Conservation (phyloP, 2,113 vertebrate genomes). For the Otis tarda region DNA sequence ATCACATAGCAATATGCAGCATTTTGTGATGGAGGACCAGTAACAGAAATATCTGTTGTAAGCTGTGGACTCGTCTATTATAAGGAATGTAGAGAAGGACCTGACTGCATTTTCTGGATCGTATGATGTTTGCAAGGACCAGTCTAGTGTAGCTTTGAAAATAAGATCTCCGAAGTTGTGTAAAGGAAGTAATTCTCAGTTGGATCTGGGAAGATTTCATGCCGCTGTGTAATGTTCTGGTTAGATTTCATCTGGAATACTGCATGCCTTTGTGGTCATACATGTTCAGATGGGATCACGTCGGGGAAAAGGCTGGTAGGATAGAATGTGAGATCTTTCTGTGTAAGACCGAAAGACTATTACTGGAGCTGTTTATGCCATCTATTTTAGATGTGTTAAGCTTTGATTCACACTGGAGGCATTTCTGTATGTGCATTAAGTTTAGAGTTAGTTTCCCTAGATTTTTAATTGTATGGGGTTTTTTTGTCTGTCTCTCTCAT, state of each 20-base stretch:
- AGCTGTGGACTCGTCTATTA: not conserved
- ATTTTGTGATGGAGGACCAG: not conserved
- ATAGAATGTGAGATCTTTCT: not conserved
- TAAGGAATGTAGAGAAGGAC: not conserved
- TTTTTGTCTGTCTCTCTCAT: not conserved
- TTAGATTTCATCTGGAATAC: not conserved
- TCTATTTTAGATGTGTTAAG: not conserved
- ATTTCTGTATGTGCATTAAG: not conserved
- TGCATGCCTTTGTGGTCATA: fast-evolving
- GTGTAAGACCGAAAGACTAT: not conserved
- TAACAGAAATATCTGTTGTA: not conserved
- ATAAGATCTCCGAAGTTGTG: not conserved
- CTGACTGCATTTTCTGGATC: not conserved
- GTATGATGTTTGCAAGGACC: not conserved
- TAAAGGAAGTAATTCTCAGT: not conserved
- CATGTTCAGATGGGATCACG: not conserved
- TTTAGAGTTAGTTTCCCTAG: not conserved
- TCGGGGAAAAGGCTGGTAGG: not conserved
- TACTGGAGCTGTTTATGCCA: not conserved
- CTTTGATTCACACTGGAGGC: not conserved
- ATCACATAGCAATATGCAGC: not conserved
- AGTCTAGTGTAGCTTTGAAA: not conserved
- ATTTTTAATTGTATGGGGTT: not conserved
- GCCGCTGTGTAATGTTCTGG: not conserved
- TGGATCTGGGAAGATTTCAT: not conserved